phyloP scores from a whole-genome alignment of 2,888 invertebrate species.

The Tipula confusa region DNA sequence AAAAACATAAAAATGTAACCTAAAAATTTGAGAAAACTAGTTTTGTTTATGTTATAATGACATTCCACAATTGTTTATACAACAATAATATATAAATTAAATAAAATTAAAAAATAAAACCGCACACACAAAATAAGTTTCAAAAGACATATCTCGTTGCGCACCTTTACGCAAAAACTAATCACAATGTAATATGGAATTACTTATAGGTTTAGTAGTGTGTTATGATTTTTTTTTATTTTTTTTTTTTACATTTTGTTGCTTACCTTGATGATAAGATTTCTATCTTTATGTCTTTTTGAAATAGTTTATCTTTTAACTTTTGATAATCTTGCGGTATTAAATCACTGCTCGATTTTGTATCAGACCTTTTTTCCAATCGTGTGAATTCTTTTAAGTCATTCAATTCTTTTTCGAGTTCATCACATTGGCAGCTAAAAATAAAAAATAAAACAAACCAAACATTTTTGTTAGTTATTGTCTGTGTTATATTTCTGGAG shows the following conservation, averaged over 20 bases:
- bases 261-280: slow-evolving; percentile 33
- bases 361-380: slow-evolving; percentile 54
- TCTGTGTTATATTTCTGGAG: slow-evolving; percentile 27
- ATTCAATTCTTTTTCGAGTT: slow-evolving; percentile 53
- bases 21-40: neutral
- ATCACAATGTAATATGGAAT: too few species aligned
- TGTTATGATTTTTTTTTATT: neutral
- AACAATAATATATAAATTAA: neutral
- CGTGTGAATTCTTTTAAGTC: slow-evolving; percentile 57
- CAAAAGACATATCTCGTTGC: too few species aligned
- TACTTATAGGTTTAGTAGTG: too few species aligned
- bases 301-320: slow-evolving; percentile 34
- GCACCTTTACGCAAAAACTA: too few species aligned
- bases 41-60: neutral
- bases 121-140: neutral
- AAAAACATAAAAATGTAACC: neutral
- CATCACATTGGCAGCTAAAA: slow-evolving; percentile 47
- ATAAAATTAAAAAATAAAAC: neutral
- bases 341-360: slow-evolving; percentile 39
- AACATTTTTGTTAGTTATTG: neutral
- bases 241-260: neutral
- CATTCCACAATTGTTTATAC: neutral
- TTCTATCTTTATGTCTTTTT: slow-evolving; percentile 31
- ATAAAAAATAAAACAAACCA: slow-evolving; percentile 35
- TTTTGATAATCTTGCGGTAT: slow-evolving; percentile 36